Evolutionary conservation across 2,113 vertebrate genomes (phyloP).

Genomic region (Crotalus tigris): DNA sequence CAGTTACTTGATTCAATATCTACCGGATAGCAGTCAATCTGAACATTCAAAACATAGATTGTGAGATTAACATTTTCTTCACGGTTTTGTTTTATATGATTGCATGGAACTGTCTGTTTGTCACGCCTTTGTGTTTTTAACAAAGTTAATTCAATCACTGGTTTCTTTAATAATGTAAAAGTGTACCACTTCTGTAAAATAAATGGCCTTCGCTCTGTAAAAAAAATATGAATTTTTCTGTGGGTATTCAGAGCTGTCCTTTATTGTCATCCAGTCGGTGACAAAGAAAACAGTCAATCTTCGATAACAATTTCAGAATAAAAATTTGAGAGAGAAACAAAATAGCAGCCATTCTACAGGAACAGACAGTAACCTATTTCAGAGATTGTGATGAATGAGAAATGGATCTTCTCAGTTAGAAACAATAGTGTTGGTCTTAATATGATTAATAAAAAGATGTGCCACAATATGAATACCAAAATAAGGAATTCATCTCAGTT

Average conservation of each 20-base stretch:
- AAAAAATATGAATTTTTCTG: not conserved
- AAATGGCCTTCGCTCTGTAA: not conserved
- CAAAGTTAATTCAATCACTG: not conserved
- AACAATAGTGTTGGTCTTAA: not conserved
- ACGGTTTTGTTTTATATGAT: not conserved
- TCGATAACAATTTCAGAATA: not conserved
- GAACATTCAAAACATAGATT: not conserved
- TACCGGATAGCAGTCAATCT: not conserved
- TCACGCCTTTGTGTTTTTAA: not conserved
- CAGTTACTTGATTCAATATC: not conserved
- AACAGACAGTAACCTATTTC: not conserved
- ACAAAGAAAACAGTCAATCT: not conserved
- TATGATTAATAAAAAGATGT: not conserved
- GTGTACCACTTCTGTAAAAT: not conserved
- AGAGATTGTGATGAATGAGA: not conserved
- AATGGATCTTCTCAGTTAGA: not conserved
- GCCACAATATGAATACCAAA: not conserved
- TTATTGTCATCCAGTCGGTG: not conserved
- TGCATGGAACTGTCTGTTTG: not conserved
- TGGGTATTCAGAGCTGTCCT: not conserved
- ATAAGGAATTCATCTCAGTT: not conserved
- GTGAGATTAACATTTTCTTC: not conserved
- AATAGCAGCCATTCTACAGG: not conserved
- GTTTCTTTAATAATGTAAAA: not conserved
- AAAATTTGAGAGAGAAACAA: not conserved